A percentile compares a stretch with the other conserved stretches of the same genome.
Evolutionary conservation across 2,888 invertebrate species (phyloP).

Genomic region (Myathropa florea): DNA sequence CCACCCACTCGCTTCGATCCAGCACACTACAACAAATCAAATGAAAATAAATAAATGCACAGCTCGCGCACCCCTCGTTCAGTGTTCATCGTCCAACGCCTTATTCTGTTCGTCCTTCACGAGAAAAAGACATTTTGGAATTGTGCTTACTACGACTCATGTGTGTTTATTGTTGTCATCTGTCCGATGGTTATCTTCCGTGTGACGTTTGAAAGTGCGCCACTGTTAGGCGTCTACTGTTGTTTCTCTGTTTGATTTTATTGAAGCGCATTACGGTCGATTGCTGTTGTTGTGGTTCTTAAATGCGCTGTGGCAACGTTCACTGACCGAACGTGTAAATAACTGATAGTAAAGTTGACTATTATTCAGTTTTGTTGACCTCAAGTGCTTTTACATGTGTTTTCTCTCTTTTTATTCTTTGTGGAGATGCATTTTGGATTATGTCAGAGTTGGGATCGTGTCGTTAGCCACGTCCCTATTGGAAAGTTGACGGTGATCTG

Average conservation of each 20-base stretch:
- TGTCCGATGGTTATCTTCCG: slow-evolving; percentile 4
- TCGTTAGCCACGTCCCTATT: not conserved
- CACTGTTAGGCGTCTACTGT: slow-evolving; percentile 26
- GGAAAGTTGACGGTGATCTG: not conserved
- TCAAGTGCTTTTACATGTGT: slow-evolving; percentile 23
- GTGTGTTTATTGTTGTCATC: slow-evolving; percentile 57
- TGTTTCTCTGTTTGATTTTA: slow-evolving; percentile 34
- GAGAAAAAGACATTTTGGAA: slow-evolving; percentile 17
- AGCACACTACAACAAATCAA: slow-evolving; percentile 41
- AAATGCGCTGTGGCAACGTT: slow-evolving; percentile 24
- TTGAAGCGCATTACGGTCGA: slow-evolving; percentile 24
- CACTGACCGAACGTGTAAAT: slow-evolving; percentile 47
- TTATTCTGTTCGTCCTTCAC: slow-evolving; percentile 50
- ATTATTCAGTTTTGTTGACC: slow-evolving; percentile 52
- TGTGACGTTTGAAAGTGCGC: slow-evolving; percentile 19
- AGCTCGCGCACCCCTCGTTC: not conserved
- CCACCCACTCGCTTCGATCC: slow-evolving; percentile 38
- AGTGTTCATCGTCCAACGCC: slow-evolving; percentile 12
- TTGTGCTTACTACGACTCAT: slow-evolving; percentile 6
- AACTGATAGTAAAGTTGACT: slow-evolving; percentile 24
- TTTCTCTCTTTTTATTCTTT: slow-evolving; percentile 4
- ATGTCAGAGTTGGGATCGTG: slow-evolving; percentile 24
- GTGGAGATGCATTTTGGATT: not conserved
- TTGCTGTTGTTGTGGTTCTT: not conserved
- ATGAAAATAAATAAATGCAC: slow-evolving; percentile 15